These are phyloP conservation scores for Tinea semifulvella DNA, from an alignment of 2,888 invertebrate genomes.

Conservation along the genomic window DNA sequence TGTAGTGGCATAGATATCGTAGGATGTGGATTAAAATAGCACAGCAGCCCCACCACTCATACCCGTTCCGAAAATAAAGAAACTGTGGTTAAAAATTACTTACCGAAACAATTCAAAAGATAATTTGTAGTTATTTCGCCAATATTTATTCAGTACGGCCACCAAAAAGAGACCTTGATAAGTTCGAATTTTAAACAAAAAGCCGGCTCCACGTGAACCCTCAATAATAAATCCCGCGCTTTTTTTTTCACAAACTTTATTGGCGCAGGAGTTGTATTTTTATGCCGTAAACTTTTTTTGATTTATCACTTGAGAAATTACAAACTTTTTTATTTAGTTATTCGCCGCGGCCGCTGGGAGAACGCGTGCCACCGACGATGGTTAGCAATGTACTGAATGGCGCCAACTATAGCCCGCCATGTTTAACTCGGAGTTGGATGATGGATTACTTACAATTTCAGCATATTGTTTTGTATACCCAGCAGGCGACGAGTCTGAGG, in stretches of 20 bases:
- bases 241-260: slow-evolving; percentile 23
- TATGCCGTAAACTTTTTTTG: background rate
- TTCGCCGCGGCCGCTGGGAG: background rate
- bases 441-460: slow-evolving; percentile 28
- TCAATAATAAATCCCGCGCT: slow-evolving; percentile 28
- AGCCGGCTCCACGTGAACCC: slow-evolving; percentile 10
- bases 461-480: slow-evolving; percentile 29
- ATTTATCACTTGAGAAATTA: background rate
- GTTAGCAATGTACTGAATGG: slow-evolving; percentile 48
- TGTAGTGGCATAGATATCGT: background rate
- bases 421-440: slow-evolving; percentile 36
- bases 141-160: background rate
- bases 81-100: background rate
- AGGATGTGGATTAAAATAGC: slow-evolving; percentile 2
- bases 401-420: slow-evolving; percentile 40
- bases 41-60: background rate
- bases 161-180: slow-evolving; percentile 1
- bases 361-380: slow-evolving; percentile 44
- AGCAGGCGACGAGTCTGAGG: background rate
- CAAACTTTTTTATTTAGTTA: too few species aligned
- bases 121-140: background rate
- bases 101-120: background rate
- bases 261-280: background rate
- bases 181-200: slow-evolving; percentile 2
- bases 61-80: slow-evolving; percentile 9